Conservation (phyloP, 2,888 invertebrate species). For the Heliconius charithonia region DNA sequence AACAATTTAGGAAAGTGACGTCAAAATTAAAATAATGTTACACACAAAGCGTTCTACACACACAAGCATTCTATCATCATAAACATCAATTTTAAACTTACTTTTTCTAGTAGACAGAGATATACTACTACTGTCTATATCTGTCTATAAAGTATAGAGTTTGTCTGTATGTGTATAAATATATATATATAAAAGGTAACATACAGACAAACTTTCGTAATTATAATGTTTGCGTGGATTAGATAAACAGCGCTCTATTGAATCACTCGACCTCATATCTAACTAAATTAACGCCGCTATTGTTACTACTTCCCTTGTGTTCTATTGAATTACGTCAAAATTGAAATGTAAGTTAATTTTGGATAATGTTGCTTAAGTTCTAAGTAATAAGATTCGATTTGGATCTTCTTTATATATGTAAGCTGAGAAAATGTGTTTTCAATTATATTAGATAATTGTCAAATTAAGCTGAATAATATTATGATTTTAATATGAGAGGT, state of each 20-base stretch:
- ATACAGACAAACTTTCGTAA: slow-evolving; percentile 17
- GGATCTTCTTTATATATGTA: background rate
- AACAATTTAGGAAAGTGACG: no score
- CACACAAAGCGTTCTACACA: no score
- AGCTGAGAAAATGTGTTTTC: slow-evolving; percentile 12
- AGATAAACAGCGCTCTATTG: slow-evolving; percentile 16
- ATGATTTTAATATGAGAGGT: background rate
- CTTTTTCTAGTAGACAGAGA: no score
- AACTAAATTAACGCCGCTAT: slow-evolving; percentile 20
- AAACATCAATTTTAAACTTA: no score
- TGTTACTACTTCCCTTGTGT: slow-evolving; percentile 16
- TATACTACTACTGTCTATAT: no score
- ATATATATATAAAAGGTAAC: background rate
- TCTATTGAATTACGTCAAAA: slow-evolving; percentile 19
- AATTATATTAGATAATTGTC: background rate
- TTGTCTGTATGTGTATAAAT: no score
- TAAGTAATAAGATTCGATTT: background rate
- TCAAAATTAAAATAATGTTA: no score
- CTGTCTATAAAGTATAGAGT: no score
- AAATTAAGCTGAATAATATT: slow-evolving; percentile 15
- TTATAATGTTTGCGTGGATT: slow-evolving; percentile 20
- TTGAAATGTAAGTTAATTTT: background rate
- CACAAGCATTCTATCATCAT: no score
- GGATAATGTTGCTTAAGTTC: background rate
- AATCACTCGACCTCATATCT: slow-evolving; percentile 22